These are phyloP conservation scores for Nibea coibor DNA, from an alignment of 2,113 vertebrate genomes.

Conservation along the genomic window DNA sequence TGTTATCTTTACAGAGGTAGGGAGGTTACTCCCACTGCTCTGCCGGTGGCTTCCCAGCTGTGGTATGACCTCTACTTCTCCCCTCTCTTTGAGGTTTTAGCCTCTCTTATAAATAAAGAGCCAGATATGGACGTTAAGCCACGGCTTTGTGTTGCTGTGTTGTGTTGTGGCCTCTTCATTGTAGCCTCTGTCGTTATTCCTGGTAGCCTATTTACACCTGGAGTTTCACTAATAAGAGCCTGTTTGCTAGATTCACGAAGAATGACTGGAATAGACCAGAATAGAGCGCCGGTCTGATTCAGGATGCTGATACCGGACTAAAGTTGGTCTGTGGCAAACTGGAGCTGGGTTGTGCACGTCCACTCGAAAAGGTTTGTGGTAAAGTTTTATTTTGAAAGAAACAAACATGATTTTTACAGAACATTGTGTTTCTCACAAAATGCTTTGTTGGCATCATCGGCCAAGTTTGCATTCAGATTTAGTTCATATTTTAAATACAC, in stretches of 20 bases:
- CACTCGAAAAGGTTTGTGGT: too few species aligned
- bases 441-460: too few species aligned
- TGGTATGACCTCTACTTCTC: not conserved
- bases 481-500: too few species aligned
- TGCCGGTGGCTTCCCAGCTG: not conserved
- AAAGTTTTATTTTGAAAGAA: too few species aligned
- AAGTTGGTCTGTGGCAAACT: not conserved
- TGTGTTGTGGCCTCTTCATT: not conserved
- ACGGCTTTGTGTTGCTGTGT: not conserved
- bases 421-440: too few species aligned
- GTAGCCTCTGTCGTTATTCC: not conserved
- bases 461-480: too few species aligned
- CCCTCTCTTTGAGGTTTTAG: not conserved
- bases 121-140: not conserved
- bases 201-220: not conserved
- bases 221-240: not conserved
- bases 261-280: not conserved
- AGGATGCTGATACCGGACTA: not conserved
- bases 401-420: too few species aligned
- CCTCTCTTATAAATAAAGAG: conserved; percentile 17
- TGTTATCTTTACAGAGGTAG: conserved; percentile 23
- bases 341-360: not conserved
- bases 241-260: conserved; percentile 1
- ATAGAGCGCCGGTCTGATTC: not conserved
- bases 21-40: not conserved